phyloP scores from a whole-genome alignment of 64 coral and sea anemone species.

The Dendronephthya gigantea region DNA sequence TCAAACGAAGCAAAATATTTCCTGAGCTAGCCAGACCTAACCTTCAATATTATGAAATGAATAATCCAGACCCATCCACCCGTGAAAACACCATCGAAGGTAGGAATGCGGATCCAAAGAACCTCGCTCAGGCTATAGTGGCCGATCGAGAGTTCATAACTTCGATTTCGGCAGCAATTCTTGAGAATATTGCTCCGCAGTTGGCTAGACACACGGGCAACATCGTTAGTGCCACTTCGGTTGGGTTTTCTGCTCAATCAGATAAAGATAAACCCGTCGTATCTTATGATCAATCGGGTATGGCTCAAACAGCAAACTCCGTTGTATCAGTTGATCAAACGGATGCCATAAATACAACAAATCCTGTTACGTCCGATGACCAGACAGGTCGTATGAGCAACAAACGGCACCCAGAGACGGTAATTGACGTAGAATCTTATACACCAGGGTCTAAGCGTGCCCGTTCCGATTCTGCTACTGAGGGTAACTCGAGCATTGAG shows the following conservation, averaged over 20 bases:
- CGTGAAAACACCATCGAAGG: no score
- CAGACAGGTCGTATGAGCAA: slow-evolving; percentile 2
- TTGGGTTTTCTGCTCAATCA: slow-evolving; percentile 13
- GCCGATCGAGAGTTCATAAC: no score
- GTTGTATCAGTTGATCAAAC: not conserved
- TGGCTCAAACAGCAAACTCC: not conserved
- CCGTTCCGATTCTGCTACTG: not conserved
- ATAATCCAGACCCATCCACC: no score
- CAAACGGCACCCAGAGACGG: not conserved
- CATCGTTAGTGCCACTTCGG: not conserved
- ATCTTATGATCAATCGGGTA: slow-evolving; percentile 16
- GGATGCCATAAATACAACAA: not conserved
- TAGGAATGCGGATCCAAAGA: no score
- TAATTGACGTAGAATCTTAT: slow-evolving; percentile 1
- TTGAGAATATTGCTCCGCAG: slow-evolving; percentile 19
- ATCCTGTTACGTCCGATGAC: slow-evolving; percentile 5
- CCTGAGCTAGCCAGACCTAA: no score
- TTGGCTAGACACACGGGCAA: not conserved
- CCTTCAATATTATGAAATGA: no score
- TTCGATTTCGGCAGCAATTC: no score
- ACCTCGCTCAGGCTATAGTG: no score
- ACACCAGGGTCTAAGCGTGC: not conserved
- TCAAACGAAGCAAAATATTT: no score
- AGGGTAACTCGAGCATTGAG: not conserved
- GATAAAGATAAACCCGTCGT: not conserved